These are phyloP conservation scores for Corythoichthys haematopterus DNA, from an alignment of 2,113 vertebrate species.

Conservation along the genomic window DNA sequence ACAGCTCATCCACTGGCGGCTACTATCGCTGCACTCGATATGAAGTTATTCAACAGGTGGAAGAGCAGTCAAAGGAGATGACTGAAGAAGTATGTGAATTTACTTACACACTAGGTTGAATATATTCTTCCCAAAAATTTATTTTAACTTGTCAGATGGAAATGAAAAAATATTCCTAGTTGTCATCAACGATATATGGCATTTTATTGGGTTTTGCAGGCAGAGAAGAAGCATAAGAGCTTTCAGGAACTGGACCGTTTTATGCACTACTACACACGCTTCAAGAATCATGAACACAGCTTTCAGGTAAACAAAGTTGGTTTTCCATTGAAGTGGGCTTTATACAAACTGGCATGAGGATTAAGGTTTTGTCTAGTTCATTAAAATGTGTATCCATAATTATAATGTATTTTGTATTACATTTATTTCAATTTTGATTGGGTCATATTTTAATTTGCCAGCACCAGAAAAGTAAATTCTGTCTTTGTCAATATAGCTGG, in stretches of 20 bases:
- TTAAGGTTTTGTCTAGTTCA: not conserved
- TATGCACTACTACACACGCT: slow-evolving; percentile 99
- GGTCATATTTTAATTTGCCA: slow-evolving; percentile 16
- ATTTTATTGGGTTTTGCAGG: slow-evolving; percentile 68
- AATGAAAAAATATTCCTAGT: not conserved
- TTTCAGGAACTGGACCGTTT: slow-evolving; percentile 98
- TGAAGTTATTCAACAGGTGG: slow-evolving; percentile 95
- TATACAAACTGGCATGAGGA: not conserved
- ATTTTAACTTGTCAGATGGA: not conserved
- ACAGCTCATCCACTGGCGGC: slow-evolving; percentile 96
- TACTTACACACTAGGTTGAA: not conserved
- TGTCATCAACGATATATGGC: not conserved
- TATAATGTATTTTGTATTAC: not conserved
- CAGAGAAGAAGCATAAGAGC: slow-evolving; percentile 95
- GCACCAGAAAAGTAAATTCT: slow-evolving; percentile 24
- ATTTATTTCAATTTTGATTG: not conserved
- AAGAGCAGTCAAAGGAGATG: slow-evolving; percentile 97
- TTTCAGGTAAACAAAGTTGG: slow-evolving; percentile 79
- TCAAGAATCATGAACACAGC: slow-evolving; percentile 98
- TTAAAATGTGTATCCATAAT: not conserved
- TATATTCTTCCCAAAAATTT: not conserved
- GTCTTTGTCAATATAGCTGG: slow-evolving; percentile 75
- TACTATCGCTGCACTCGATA: slow-evolving; percentile 98
- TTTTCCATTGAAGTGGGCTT: slow-evolving; percentile 21
- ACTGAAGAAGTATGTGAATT: slow-evolving; percentile 83